Evolutionary conservation across 2,113 vertebrate genomes (phyloP).

Genomic region (Cephalopholis sonnerati): DNA sequence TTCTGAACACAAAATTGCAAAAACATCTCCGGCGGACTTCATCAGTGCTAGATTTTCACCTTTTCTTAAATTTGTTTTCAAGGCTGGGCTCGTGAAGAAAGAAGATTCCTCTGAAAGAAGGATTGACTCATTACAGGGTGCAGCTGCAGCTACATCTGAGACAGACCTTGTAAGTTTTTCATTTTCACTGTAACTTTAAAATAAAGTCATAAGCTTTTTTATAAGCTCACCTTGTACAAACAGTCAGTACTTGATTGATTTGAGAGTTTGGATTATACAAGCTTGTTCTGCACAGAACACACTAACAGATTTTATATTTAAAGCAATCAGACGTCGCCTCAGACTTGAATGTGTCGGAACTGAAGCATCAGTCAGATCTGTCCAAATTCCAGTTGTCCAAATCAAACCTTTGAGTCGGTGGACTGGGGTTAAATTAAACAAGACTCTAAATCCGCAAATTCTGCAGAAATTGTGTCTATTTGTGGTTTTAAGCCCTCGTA

Average conservation of each 20-base stretch:
- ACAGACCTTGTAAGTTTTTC: not conserved
- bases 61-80: not conserved
- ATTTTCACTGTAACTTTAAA: not conserved
- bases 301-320: no score
- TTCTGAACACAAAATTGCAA: not conserved
- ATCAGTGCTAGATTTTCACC: not conserved
- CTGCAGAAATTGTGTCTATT: no score
- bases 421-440: no score
- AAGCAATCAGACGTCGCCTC: no score
- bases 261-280: not conserved
- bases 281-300: no score
- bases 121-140: no score
- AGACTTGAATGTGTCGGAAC: no score
- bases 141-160: not conserved
- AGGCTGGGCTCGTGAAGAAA: not conserved
- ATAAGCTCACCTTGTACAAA: not conserved
- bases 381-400: no score
- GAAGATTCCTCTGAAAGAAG: not conserved
- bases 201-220: not conserved
- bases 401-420: no score
- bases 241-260: not conserved
- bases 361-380: no score
- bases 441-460: no score
- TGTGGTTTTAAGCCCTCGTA: no score
- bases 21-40: not conserved